Percentiles rank a stretch among this genome's conserved stretches.
Evolutionary conservation across 2,113 vertebrate genomes (phyloP).

Genomic region (Alethe diademata): DNA sequence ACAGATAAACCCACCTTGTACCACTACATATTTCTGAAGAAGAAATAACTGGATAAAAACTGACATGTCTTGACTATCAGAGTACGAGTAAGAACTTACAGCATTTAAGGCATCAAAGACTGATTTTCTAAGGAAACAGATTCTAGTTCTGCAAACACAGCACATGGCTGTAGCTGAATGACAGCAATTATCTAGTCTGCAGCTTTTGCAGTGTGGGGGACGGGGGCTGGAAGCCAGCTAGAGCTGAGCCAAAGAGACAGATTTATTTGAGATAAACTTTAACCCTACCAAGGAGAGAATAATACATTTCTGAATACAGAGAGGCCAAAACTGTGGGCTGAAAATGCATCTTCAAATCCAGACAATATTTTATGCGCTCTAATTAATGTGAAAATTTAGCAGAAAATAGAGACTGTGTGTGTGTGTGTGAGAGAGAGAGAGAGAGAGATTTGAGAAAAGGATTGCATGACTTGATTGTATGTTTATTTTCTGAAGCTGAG

Average conservation of each 20-base stretch:
- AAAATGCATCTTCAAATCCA: background rate
- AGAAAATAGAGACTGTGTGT: background rate
- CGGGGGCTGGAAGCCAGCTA: background rate
- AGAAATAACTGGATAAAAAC: background rate
- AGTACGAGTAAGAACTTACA: background rate
- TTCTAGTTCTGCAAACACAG: background rate
- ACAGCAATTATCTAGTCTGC: constrained; percentile 15
- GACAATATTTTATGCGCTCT: background rate
- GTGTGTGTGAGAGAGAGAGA: too few relatives aligned
- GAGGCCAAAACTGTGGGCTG: background rate
- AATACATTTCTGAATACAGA: background rate
- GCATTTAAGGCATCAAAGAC: background rate
- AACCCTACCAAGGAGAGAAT: background rate
- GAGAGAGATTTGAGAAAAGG: background rate
- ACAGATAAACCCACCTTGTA: background rate
- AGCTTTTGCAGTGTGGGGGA: background rate
- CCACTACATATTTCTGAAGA: background rate
- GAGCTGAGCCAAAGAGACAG: background rate
- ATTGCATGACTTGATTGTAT: background rate
- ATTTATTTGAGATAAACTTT: constrained; percentile 42
- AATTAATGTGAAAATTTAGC: background rate
- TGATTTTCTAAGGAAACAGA: background rate
- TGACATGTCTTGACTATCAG: background rate
- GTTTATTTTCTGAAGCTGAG: background rate
- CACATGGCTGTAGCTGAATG: background rate